Evolutionary conservation across 2,113 vertebrate genomes (phyloP).

Genomic region (Fulica atra): DNA sequence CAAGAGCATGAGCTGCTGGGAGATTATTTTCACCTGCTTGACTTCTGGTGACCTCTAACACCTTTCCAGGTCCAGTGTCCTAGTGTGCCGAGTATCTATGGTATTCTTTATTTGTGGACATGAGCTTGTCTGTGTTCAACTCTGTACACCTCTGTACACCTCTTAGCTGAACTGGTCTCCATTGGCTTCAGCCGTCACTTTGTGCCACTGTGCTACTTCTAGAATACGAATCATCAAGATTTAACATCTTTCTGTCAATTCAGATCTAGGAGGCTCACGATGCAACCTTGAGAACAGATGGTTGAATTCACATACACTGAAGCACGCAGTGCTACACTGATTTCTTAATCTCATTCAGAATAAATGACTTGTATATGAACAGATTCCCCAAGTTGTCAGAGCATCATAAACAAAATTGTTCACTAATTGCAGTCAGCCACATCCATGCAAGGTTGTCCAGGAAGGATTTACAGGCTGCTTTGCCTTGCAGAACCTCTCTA

Average conservation of each 20-base stretch:
- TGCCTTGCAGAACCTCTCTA: slow-evolving; percentile 2
- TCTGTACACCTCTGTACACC: background rate
- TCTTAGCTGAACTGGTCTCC: background rate
- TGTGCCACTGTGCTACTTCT: background rate
- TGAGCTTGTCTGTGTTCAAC: background rate
- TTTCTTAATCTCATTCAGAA: slow-evolving; percentile 66
- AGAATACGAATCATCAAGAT: slow-evolving; percentile 27
- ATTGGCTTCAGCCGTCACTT: background rate
- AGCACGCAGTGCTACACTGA: slow-evolving; percentile 28
- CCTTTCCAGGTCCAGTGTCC: background rate
- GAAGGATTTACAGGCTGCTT: slow-evolving; percentile 38
- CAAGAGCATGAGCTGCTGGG: background rate
- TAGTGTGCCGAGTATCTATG: background rate
- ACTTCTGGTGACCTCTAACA: background rate
- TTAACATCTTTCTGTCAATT: slow-evolving; percentile 48
- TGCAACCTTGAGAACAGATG: slow-evolving; percentile 57
- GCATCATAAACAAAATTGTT: slow-evolving; percentile 54
- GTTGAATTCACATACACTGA: slow-evolving; percentile 47
- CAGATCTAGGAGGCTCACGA: background rate
- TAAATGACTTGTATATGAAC: slow-evolving; percentile 59
- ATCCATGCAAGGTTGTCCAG: slow-evolving; percentile 4
- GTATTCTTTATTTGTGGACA: background rate
- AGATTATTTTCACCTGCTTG: background rate
- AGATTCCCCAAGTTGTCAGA: slow-evolving; percentile 47
- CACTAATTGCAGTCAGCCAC: slow-evolving; percentile 50